Evolutionary conservation across 2,888 invertebrate genomes (phyloP), one percentile per base, ranked within the genome.

Genomic region (Gymnocheta viridis): DNA sequence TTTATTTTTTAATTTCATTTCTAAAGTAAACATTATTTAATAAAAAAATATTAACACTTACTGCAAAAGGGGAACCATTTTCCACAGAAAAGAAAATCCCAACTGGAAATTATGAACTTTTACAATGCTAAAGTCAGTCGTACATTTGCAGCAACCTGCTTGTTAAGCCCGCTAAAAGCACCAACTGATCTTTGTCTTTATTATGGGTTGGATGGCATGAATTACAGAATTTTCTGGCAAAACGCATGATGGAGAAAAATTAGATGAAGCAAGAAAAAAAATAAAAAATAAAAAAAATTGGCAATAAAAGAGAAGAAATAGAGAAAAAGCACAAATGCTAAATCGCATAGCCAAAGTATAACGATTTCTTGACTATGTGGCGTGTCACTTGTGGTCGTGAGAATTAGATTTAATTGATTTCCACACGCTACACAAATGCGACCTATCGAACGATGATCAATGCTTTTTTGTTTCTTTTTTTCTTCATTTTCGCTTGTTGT

Each of bases 321-420:
- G 64, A 32, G 19, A 81, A 77, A 64, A 73, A 80, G 22, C 62
- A 64, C n/a, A 41, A 81, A 81, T 38, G 69, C 62, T 81, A 77
- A 84, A 81, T 72, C 69, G 78, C 82, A 66, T 62, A 66, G 82
- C 82, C 70, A 79, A 82, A 85, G 64, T 85, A 82, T 85, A 82
- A 82, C 82, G 79, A 82, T 85, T 85, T 85, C 81, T 84, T 82
- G 79, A 76, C 82, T 82, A 86, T 87, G 87, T 83, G 86, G 86
- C 86, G 86, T 87, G 88, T 87, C 86, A 86, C 87, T 87, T 84
- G 88, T 86, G 91, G 91, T 91, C 91, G 91, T 91, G 91, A 91
- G 91, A 91, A 91, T 88, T 88, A 87, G 88, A 88, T 89, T 91
- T 91, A 91, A 91, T 91, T 91, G 91, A 91, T 91, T 91, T 91